phyloP scores from a whole-genome alignment of 2,113 vertebrate species.

The Taurulus bubalis region DNA sequence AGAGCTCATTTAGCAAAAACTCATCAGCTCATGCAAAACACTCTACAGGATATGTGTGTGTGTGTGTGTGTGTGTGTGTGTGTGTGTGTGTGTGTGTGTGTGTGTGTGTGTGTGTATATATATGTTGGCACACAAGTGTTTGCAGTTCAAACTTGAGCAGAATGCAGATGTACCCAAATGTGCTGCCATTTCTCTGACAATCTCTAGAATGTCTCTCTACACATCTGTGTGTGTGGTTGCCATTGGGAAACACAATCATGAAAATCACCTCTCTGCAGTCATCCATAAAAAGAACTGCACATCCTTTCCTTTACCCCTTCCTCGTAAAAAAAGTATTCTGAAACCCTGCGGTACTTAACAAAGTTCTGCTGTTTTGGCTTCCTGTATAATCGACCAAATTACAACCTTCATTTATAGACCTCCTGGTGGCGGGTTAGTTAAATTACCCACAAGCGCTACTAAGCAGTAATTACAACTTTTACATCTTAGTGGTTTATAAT shows the following conservation, averaged over 20 bases:
- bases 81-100: too few relatives aligned
- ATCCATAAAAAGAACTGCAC: conserved; percentile 32
- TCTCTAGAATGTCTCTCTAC: not conserved
- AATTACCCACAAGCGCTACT: conserved; percentile 64
- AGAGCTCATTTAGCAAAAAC: conserved; percentile 12
- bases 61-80: too few relatives aligned
- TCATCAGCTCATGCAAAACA: conserved; percentile 15
- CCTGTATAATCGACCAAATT: conserved; percentile 64
- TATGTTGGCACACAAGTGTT: conserved; percentile 18
- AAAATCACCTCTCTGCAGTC: conserved; percentile 24
- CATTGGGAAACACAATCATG: conserved; percentile 9
- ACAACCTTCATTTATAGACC: conserved; percentile 60
- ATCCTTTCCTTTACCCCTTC: conserved; percentile 12
- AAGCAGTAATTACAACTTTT: conserved; percentile 65
- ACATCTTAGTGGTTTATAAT: conserved; percentile 62
- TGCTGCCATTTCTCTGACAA: not conserved
- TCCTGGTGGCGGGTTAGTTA: conserved; percentile 63
- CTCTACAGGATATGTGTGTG: not conserved
- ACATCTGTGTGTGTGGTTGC: conserved; percentile 11
- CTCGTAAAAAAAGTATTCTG: conserved; percentile 28
- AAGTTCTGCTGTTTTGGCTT: conserved; percentile 52
- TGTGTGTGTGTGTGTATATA: not conserved
- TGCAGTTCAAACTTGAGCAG: conserved; percentile 39
- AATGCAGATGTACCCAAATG: conserved; percentile 22
- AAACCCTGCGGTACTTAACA: conserved; percentile 34